Percentiles rank a stretch among this genome's conserved stretches.
These are phyloP conservation scores for Paguma larvata DNA, from an alignment of 2,797 vertebrate genomes.

Conservation along the genomic window DNA sequence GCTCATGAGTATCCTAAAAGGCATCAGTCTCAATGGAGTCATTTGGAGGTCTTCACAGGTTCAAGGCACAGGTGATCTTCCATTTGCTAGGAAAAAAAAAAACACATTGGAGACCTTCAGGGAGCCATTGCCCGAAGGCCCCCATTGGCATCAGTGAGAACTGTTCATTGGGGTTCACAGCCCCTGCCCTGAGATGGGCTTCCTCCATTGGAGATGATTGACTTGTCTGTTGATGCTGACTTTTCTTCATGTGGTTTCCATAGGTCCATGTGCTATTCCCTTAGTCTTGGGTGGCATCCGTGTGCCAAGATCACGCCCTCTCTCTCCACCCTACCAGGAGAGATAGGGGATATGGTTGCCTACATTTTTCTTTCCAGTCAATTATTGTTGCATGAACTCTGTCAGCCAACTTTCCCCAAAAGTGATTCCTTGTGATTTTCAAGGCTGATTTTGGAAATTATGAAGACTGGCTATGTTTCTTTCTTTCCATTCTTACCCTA, in stretches of 20 bases:
- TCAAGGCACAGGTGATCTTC: not conserved
- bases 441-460: slow-evolving; percentile 62
- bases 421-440: slow-evolving; percentile 30
- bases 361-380: not conserved
- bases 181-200: not conserved
- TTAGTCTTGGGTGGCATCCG: not conserved
- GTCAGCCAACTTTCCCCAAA: slow-evolving; percentile 20
- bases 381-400: not conserved
- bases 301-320: not conserved
- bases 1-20: not conserved
- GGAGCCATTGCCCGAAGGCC: not conserved
- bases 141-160: not conserved
- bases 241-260: not conserved
- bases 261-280: not conserved
- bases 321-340: not conserved
- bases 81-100: not conserved
- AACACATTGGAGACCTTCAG: not conserved
- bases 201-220: not conserved
- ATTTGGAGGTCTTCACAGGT: not conserved
- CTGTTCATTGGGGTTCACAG: not conserved
- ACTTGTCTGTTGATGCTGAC: not conserved
- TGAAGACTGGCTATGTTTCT: slow-evolving; percentile 43
- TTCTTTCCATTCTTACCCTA: slow-evolving; percentile 61
- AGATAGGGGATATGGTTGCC: not conserved
- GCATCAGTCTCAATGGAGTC: not conserved